Base-by-base conservation (phyloP, 2,888 invertebrate species). In the Philereme vetulata region DNA sequence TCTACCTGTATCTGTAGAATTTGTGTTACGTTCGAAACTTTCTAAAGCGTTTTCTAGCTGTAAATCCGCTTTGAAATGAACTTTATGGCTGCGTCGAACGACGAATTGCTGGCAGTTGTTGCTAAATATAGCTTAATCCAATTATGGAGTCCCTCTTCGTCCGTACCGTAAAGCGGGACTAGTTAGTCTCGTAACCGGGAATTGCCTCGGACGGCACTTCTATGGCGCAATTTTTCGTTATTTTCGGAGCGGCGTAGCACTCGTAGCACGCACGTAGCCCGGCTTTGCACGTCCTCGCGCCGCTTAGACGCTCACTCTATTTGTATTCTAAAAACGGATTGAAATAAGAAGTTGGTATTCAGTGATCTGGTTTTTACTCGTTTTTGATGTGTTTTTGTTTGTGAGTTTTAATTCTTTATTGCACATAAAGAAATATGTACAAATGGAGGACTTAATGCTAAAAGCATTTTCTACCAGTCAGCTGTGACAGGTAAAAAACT, bases 101-200 rank as follows among this genome's bases (percentile, higher is more conserved):
- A 66, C 60, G 50, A 61, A 64, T 67, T 58, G 66, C 66, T 62
- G 65, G 57, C 67, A 69, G 71, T 74, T 66, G 65, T 66, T 67
- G 68, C 66, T 77, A 77, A 77, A 76, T 78, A 76, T 77, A 79
- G 71, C 74, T 59, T 76, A 71, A 78, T 77, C 78, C 80, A 77
- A 81, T 79, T 79, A 80, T 67, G 45, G 69, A 70, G 66, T 67
- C 69, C 65, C 70, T 67, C 51, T 65, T 56, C 56, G 62, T 52
- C 54, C 57, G 62, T 52, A 53, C 67, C 57, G 61, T 60, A 71
- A 65, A 66, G 58, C 56, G 54, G 68, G 74, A 61, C 76, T 78
- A 76, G 76, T 68, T 71, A 76, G 72, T 70, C 76, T 81, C 79
- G 76, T 85, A 85, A 57, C 57, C 47, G 62, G 54, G 57, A 65